A percentile compares a stretch with the other conserved stretches of the same genome.
These are phyloP conservation scores for Reticulitermes speratus DNA, from an alignment of 1,140 invertebrate genomes.

Conservation along the genomic window DNA sequence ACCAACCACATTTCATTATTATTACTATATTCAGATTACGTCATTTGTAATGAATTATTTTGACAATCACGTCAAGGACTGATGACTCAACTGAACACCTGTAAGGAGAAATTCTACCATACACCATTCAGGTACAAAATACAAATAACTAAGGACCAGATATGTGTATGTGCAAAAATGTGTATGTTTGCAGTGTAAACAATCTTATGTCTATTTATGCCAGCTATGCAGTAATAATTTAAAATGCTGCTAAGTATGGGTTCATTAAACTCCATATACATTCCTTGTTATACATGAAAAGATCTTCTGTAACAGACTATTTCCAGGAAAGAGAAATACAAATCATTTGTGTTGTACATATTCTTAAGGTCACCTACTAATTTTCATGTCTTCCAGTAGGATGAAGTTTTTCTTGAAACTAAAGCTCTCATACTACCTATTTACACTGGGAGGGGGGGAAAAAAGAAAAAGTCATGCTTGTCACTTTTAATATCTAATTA, in stretches of 20 bases:
- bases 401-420: not conserved
- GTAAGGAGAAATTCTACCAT: not conserved
- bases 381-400: not conserved
- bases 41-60: not conserved
- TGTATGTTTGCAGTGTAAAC: not conserved
- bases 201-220: not conserved
- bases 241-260: not conserved
- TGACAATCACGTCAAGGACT: not conserved
- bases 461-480: not conserved
- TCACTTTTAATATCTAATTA: not conserved
- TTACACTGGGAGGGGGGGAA: not conserved
- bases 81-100: not conserved
- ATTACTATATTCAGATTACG: not conserved
- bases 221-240: not conserved
- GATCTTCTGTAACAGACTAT: not conserved
- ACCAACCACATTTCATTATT: not conserved
- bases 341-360: not conserved
- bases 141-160: not conserved
- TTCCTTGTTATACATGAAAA: not conserved
- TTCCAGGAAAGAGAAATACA: not conserved
- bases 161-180: not conserved
- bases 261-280: not conserved
- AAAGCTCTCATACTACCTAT: not conserved
- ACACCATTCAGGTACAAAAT: not conserved
- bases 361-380: not conserved